These are phyloP conservation scores for Leptoclinus maculatus DNA, from an alignment of 2,797 vertebrate species.

Conservation along the genomic window DNA sequence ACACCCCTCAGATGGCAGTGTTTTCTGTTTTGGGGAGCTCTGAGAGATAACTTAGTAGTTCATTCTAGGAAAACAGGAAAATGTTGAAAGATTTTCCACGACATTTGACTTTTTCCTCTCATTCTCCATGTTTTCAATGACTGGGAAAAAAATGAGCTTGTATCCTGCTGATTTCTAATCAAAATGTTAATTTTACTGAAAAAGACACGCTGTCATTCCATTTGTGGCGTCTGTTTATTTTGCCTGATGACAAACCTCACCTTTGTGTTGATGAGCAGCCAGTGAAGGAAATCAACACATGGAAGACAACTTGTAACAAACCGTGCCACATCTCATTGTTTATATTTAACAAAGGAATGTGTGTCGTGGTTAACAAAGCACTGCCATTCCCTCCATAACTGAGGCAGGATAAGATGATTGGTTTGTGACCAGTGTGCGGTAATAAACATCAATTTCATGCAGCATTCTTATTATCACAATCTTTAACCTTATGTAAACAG, in stretches of 20 bases:
- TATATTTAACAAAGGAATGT: conserved; percentile 44
- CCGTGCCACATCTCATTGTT: conserved; percentile 21
- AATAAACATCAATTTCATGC: conserved; percentile 21
- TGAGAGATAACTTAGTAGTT: too few species aligned
- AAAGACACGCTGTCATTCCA: conserved; percentile 49
- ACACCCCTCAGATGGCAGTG: too few species aligned
- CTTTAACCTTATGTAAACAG: conserved; percentile 10
- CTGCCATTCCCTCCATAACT: conserved; percentile 18
- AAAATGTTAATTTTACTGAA: conserved; percentile 40
- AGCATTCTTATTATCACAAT: conserved; percentile 12
- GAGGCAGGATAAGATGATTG: conserved; percentile 24
- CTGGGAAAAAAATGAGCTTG: not conserved
- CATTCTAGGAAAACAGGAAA: not conserved
- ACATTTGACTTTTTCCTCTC: too few species aligned
- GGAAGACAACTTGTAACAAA: not conserved
- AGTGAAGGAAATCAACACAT: conserved; percentile 37
- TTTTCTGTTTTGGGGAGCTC: too few species aligned
- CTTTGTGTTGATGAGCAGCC: conserved; percentile 43
- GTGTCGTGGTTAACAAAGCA: conserved; percentile 31
- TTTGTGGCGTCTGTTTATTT: conserved; percentile 27
- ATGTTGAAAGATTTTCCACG: not conserved
- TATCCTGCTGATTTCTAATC: conserved; percentile 16
- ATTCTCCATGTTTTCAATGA: too few species aligned
- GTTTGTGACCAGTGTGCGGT: conserved; percentile 13
- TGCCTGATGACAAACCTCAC: conserved; percentile 6